These are phyloP conservation scores for Gephyroberyx darwinii DNA, from an alignment of 2,797 vertebrate species.

Conservation along the genomic window DNA sequence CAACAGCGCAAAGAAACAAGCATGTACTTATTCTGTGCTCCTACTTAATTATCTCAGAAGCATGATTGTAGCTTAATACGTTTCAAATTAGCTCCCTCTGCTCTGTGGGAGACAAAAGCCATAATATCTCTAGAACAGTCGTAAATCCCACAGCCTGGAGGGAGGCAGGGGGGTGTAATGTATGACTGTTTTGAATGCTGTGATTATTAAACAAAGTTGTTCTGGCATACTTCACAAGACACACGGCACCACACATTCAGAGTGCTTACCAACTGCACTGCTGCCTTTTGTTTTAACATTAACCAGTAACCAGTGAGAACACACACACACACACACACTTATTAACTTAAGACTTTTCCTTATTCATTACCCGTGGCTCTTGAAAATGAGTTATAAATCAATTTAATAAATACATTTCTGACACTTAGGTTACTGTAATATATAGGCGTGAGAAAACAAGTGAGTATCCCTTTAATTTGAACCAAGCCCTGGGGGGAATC, in stretches of 20 bases:
- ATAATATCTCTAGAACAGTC: conserved; percentile 65
- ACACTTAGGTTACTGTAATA: conserved; percentile 10
- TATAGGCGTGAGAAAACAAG: conserved; percentile 59
- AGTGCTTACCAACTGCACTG: conserved; percentile 16
- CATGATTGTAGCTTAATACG: conserved; percentile 1
- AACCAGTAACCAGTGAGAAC: conserved; percentile 49
- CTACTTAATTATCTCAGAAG: conserved; percentile 22
- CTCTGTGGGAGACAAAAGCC: conserved; percentile 65
- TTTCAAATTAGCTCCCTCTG: conserved; percentile 9
- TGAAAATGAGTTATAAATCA: background rate
- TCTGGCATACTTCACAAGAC: conserved; percentile 66
- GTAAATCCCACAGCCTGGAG: conserved; percentile 41
- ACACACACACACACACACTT: background rate
- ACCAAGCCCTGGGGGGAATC: conserved; percentile 70
- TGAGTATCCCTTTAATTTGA: conserved; percentile 82
- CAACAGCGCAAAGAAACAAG: background rate
- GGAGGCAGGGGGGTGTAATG: conserved; percentile 40
- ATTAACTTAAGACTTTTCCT: background rate
- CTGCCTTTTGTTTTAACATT: conserved; percentile 39
- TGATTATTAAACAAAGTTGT: conserved; percentile 77
- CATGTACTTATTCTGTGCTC: conserved; percentile 9
- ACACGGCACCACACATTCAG: conserved; percentile 34
- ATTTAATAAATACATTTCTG: background rate
- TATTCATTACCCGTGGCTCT: conserved; percentile 15
- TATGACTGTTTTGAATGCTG: conserved; percentile 63